phyloP scores from a whole-genome alignment of 1,140 invertebrate genomes.

The Amphibalanus amphitrite region DNA sequence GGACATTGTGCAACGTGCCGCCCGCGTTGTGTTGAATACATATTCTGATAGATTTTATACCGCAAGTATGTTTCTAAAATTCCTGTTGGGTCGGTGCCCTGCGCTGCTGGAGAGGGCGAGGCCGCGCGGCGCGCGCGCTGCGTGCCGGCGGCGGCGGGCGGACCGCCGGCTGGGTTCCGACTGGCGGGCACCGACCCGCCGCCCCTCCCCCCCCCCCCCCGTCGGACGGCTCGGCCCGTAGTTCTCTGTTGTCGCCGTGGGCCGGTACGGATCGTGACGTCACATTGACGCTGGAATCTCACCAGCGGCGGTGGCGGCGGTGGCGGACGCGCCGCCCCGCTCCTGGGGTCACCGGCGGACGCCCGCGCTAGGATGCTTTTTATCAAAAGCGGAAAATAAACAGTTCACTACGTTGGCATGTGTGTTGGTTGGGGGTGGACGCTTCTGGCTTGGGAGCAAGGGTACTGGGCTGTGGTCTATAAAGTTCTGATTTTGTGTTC shows the following conservation, averaged over 20 bases:
- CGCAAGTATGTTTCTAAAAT: slow-evolving; percentile 2
- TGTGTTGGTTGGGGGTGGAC: neutral
- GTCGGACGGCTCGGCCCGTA: too few species aligned
- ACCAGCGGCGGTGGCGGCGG: too few species aligned
- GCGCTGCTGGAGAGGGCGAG: neutral
- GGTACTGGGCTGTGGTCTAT: too few species aligned
- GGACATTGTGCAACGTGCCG: neutral
- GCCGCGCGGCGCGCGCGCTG: neutral
- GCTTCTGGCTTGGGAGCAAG: too few species aligned
- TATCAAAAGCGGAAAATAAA: neutral
- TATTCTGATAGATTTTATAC: slow-evolving; percentile 2
- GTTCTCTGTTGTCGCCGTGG: neutral
- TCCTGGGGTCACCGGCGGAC: neutral
- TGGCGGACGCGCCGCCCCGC: too few species aligned
- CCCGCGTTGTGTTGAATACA: neutral
- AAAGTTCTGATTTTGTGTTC: too few species aligned
- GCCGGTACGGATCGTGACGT: too few species aligned
- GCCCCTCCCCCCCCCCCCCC: too few species aligned
- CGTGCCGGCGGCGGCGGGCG: too few species aligned
- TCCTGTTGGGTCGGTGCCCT: neutral
- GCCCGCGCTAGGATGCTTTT: neutral
- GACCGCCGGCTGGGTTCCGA: neutral
- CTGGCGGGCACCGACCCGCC: neutral
- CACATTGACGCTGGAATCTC: too few species aligned
- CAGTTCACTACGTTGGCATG: neutral